A percentile compares a stretch with the other conserved stretches of the same genome.
Conservation (phyloP, 23 tunicate genomes). For the Botrylloides violaceus region DNA sequence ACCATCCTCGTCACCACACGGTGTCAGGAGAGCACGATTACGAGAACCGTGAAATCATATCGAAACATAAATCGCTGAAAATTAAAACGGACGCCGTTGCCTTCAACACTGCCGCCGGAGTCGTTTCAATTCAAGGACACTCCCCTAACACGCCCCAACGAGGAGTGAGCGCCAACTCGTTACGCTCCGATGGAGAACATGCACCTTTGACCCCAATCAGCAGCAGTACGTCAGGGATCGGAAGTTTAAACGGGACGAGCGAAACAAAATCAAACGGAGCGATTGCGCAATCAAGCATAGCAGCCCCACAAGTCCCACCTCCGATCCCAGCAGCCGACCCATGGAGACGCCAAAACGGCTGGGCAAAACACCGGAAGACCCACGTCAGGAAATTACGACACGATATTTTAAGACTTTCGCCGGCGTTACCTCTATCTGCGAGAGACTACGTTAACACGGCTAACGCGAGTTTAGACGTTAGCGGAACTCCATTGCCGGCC, state of each 20-base stretch:
- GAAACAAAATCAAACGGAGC: conserved; percentile 22
- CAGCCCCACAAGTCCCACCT: conserved; percentile 45
- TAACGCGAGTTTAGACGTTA: conserved; percentile 65
- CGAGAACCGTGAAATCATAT: conserved; percentile 63
- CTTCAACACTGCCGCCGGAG: conserved; percentile 16
- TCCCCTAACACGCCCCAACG: conserved; percentile 15
- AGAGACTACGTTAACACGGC: conserved; percentile 85
- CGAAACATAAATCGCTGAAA: not conserved
- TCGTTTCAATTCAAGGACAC: conserved; percentile 1
- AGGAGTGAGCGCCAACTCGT: conserved; percentile 50
- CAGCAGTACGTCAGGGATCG: conserved; percentile 82
- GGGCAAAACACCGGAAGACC: conserved; percentile 7
- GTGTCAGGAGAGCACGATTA: conserved; percentile 53
- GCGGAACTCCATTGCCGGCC: conserved; percentile 93
- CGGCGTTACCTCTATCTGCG: conserved; percentile 21
- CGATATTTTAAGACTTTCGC: conserved; percentile 12
- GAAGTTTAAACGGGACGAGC: conserved; percentile 67
- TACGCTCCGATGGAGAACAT: conserved; percentile 67
- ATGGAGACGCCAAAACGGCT: conserved; percentile 38
- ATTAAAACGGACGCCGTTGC: conserved; percentile 1
- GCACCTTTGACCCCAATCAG: conserved; percentile 72
- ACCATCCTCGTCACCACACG: conserved; percentile 28
- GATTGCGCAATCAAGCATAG: conserved; percentile 6
- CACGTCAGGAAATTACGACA: conserved; percentile 21
- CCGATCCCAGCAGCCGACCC: conserved; percentile 42